These are phyloP conservation scores for Drosophila recens DNA, from an alignment of 2,888 invertebrate species.

Conservation along the genomic window DNA sequence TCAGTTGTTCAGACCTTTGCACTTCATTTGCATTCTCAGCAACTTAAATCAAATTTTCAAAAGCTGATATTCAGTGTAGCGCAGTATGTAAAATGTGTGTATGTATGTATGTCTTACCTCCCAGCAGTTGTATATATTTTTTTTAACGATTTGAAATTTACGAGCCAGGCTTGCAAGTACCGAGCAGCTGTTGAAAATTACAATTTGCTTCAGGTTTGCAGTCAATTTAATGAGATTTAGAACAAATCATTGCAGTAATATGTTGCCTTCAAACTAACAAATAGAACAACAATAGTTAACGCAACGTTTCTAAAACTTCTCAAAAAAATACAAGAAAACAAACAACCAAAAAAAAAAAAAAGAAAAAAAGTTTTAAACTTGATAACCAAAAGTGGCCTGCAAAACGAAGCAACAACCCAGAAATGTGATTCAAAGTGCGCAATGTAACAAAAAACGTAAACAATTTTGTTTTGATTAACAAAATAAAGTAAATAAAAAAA, in stretches of 20 bases:
- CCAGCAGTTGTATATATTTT: background rate
- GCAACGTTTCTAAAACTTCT: slow-evolving; percentile 75
- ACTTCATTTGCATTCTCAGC: slow-evolving; percentile 40
- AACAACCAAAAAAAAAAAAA: slow-evolving; percentile 5
- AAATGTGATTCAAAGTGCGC: slow-evolving; percentile 77
- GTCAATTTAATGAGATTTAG: slow-evolving; percentile 31
- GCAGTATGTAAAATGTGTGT: background rate
- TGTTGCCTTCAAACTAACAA: slow-evolving; percentile 67
- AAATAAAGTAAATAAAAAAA: slow-evolving; percentile 24
- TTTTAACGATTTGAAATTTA: slow-evolving; percentile 62
- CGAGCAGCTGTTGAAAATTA: slow-evolving; percentile 50
- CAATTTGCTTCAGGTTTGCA: slow-evolving; percentile 35
- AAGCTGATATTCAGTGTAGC: slow-evolving; percentile 3
- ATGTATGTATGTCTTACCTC: background rate
- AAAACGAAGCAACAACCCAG: slow-evolving; percentile 63
- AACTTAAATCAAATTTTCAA: slow-evolving; percentile 12
- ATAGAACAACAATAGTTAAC: slow-evolving; percentile 68
- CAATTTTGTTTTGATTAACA: slow-evolving; percentile 56
- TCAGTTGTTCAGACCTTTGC: slow-evolving; percentile 32
- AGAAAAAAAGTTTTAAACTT: slow-evolving; percentile 30
- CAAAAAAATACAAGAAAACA: slow-evolving; percentile 25
- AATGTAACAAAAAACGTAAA: slow-evolving; percentile 69
- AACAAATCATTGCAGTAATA: slow-evolving; percentile 56
- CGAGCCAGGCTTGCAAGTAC: background rate
- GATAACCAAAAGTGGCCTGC: slow-evolving; percentile 76